Evolutionary conservation across 2,888 invertebrate species (phyloP).

Genomic region (Microctonus brassicae): DNA sequence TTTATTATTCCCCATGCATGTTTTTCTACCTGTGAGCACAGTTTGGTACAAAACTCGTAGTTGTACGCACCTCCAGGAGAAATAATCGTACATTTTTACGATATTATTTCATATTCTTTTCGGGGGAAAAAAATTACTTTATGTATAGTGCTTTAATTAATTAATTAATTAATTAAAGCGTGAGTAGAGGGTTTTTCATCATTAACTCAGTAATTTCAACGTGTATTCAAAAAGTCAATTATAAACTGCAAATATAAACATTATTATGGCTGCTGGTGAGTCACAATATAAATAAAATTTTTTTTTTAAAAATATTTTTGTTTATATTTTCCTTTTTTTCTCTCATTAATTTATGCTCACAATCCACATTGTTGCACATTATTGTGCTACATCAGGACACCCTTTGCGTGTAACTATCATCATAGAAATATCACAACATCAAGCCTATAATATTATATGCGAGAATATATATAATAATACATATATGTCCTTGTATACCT

Average conservation of each 20-base stretch:
- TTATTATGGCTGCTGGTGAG: not conserved
- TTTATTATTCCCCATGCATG: not conserved
- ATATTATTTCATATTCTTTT: too few relatives aligned
- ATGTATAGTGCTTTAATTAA: too few relatives aligned
- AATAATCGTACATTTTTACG: not conserved
- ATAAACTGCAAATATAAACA: not conserved
- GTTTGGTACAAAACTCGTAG: not conserved
- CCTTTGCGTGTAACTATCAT: conserved; percentile 19
- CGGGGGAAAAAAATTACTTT: too few relatives aligned
- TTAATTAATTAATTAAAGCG: too few relatives aligned
- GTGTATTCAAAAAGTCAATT: too few relatives aligned
- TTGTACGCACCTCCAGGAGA: not conserved
- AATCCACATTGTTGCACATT: conserved; percentile 3
- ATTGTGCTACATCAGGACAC: not conserved
- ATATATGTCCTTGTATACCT: not conserved
- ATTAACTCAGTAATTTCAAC: too few relatives aligned
- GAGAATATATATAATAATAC: not conserved
- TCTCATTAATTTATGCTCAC: not conserved
- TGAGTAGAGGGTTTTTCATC: too few relatives aligned
- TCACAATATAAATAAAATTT: not conserved
- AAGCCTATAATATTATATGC: too few relatives aligned
- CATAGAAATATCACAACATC: not conserved
- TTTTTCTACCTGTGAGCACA: not conserved
- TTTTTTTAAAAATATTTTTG: not conserved
- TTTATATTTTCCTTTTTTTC: not conserved